Evolutionary conservation across 2,888 invertebrate genomes (phyloP), one percentile per base, ranked within the genome.

Genomic region (Polyommatus icarus): DNA sequence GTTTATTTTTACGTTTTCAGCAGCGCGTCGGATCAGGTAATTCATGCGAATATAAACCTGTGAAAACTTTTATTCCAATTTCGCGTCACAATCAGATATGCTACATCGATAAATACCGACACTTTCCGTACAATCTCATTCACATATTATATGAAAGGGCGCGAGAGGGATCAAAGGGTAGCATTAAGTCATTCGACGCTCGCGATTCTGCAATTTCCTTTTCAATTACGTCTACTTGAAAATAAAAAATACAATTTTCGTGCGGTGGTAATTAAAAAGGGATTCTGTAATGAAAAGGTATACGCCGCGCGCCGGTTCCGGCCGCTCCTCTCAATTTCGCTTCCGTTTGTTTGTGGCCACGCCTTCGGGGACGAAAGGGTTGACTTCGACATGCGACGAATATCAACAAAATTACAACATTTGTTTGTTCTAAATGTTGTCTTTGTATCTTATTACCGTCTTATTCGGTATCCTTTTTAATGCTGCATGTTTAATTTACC

Each of bases 201-300:
- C 87, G 88, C 87, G 88, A 87, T 86, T 87, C 88, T 86, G 90
- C 91, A 92, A 93, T 92, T 92, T 93, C 93, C 93, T 93, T 92
- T 94, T 93, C 92, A 93, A 94, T 93, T 93, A 93, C 92, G 91
- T 87, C 92, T 91, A 91, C 93, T 94, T 93, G 93, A 90, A 91
- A 92, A 91, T 92, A 75, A 93, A 84, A 86, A 93, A 93, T 90
- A 92, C 92, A 92, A 91, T 92, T 93, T 93, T 94, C 90, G 88
- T 90, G 88, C 89, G 89, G 87, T 90, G 90, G 93, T 93, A 94
- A 94, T 94, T 94, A 94, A 94, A 94, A 93, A 91, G 93, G 93
- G 93, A 93, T 93, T 92, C 90, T 90, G 91, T 93, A 93, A 93
- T 93, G 91, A 92, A 93, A 94, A 93, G 93, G 93, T 94, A 93